A percentile compares a stretch with the other conserved stretches of the same genome.
Evolutionary conservation across 2,113 vertebrate genomes (phyloP).

Genomic region (Paedocypris sp.): DNA sequence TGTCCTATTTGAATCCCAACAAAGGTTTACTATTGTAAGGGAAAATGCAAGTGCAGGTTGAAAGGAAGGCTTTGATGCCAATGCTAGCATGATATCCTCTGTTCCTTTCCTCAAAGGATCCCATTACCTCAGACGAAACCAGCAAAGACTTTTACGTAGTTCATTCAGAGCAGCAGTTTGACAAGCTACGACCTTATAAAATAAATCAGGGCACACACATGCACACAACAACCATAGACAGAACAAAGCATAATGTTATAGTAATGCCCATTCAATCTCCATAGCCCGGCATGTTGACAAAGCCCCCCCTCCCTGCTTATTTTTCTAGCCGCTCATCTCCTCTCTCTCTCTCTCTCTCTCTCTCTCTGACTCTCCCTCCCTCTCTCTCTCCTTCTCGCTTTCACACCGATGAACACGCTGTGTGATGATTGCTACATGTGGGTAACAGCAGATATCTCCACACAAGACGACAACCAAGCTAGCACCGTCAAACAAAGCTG

Average conservation of each 20-base stretch:
- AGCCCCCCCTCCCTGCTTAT: conserved; percentile 33
- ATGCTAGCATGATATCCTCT: neutral
- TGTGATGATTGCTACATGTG: conserved; percentile 49
- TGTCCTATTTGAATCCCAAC: conserved; percentile 6
- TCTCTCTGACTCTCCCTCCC: conserved; percentile 10
- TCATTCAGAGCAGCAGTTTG: neutral
- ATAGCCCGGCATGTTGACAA: neutral
- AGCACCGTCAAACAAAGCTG: conserved; percentile 11
- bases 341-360: conserved; percentile 10
- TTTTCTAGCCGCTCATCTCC: conserved; percentile 14
- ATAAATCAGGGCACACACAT: too few species aligned
- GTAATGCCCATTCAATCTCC: conserved; percentile 10
- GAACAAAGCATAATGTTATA: neutral
- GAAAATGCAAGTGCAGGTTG: neutral
- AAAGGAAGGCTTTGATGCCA: conserved; percentile 19
- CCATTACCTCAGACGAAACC: conserved; percentile 3
- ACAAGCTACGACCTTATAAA: neutral
- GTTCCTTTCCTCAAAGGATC: neutral
- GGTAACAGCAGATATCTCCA: conserved; percentile 49
- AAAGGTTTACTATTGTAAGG: neutral
- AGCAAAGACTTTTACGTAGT: neutral
- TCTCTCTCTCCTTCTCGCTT: conserved; percentile 31
- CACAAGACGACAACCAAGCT: conserved; percentile 25
- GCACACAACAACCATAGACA: neutral
- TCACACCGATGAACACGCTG: conserved; percentile 53